Conservation (phyloP, 2,888 invertebrate genomes). For the Danaus chrysippus region DNA sequence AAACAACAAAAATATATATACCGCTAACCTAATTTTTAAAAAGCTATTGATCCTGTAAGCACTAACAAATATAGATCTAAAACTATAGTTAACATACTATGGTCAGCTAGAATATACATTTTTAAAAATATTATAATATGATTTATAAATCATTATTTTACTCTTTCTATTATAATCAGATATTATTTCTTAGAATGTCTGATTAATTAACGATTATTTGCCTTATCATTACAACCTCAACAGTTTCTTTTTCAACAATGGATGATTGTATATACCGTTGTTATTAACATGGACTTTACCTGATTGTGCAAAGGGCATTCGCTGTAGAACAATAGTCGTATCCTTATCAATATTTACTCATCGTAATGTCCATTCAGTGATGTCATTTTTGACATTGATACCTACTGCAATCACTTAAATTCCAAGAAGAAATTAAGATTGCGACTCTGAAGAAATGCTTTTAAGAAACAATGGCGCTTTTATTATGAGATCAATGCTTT, state of each 20-base stretch:
- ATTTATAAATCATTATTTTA: background rate
- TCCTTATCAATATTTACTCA: slow-evolving; percentile 44
- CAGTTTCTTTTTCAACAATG: slow-evolving; percentile 20
- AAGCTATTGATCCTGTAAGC: too few relatives aligned
- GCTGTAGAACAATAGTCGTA: slow-evolving; percentile 49
- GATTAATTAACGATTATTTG: too few relatives aligned
- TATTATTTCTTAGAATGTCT: background rate
- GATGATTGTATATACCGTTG: slow-evolving; percentile 19
- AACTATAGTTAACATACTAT: too few relatives aligned
- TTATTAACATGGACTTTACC: slow-evolving; percentile 25
- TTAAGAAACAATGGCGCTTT: too few relatives aligned
- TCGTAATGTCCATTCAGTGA: slow-evolving; percentile 38
- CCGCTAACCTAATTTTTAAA: too few relatives aligned
- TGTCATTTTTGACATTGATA: slow-evolving; percentile 68
- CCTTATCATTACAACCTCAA: background rate
- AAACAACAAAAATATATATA: too few relatives aligned
- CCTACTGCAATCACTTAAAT: slow-evolving; percentile 37
- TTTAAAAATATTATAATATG: too few relatives aligned
- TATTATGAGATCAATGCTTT: too few relatives aligned
- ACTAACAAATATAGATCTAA: too few relatives aligned
- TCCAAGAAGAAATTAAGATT: too few relatives aligned
- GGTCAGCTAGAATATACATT: too few relatives aligned
- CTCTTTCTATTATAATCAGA: background rate
- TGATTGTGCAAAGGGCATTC: slow-evolving; percentile 46
- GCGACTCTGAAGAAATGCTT: too few relatives aligned